Evolutionary conservation across 1,140 invertebrate genomes (phyloP), one percentile per base, ranked within the genome.

Genomic region (Hypothenemus hampei): DNA sequence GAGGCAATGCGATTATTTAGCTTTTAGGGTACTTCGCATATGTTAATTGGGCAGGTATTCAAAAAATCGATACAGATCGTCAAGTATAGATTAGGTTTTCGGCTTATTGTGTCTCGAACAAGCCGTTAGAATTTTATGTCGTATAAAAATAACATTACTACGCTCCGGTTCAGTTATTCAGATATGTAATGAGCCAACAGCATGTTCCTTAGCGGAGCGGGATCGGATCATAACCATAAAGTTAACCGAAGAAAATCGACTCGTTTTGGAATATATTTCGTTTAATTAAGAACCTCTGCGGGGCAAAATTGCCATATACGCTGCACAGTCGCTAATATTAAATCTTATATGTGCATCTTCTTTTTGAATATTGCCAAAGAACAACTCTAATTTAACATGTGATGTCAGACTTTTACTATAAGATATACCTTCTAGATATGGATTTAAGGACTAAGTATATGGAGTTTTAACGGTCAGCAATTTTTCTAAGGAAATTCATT

Each of bases 111-210:
- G 59, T 65, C 63, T 65, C 52, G 59, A 64, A 65, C 62, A 65
- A 64, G 64, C 61, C 64, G 57, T 65, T 65, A 65, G 59, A 63
- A 57, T 58, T 65, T 65, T 65, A 65, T 65, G 62, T 59, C 61
- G 64, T 63, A 65, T 65, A 65, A 65, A 65, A 65, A 65, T 65
- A 64, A 65, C 64, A 64, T 65, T 65, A 62, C 51, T 51, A 56
- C 51, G 57, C 40, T 55, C 59, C 64, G 61, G 64, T 62, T 65
- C 63, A 65, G 63, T 65, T 65, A 63, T 63, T 61, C 64, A 57
- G 64, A 65, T 65, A 63, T 64, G 64, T 65, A 65, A 65, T 61
- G 64, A 65, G 61, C 59, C 61, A 53, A 52, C 64, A 63, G 64
- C 64, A 65, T 61, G 61, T 61, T 63, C 58, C 56, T 60, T 58